A percentile compares a stretch with the other conserved stretches of the same genome.
These are phyloP conservation scores for Natrix natrix DNA, from an alignment of 2,797 vertebrate species.

Conservation along the genomic window DNA sequence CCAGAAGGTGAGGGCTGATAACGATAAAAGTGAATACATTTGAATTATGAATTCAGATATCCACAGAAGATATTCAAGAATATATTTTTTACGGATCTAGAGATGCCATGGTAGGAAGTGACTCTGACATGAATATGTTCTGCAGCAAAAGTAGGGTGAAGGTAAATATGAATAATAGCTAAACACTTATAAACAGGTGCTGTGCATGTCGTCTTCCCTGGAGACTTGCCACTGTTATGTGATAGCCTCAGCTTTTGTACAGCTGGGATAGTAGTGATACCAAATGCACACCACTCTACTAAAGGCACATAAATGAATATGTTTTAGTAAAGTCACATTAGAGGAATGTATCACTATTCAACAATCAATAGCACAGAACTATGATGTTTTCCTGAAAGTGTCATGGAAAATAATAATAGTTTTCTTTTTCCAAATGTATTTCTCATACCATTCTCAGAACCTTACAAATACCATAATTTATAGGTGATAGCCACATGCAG, in stretches of 20 bases:
- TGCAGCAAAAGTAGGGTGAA: conserved; percentile 45
- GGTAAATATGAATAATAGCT: conserved; percentile 52
- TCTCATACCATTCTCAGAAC: not conserved
- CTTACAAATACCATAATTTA: not conserved
- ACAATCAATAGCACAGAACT: not conserved
- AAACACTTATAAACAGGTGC: conserved; percentile 59
- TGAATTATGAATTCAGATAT: not conserved
- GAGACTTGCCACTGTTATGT: conserved; percentile 52
- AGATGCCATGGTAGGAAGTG: not conserved
- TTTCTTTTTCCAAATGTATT: not conserved
- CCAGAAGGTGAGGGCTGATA: not conserved
- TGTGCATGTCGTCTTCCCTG: conserved; percentile 34
- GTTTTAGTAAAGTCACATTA: conserved; percentile 22
- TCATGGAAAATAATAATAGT: not conserved
- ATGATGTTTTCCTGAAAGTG: conserved; percentile 13
- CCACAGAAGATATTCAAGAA: not conserved
- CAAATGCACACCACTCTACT: conserved; percentile 40
- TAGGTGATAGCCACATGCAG: not conserved
- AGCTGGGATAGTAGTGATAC: conserved; percentile 54
- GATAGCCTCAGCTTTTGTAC: conserved; percentile 59
- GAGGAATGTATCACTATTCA: conserved; percentile 5
- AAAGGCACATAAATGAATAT: conserved; percentile 3
- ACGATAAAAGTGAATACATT: not conserved
- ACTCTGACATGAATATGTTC: not conserved
- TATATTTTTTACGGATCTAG: not conserved